Evolutionary conservation across 1,140 invertebrate species (phyloP).

Genomic region (Tetragonula clypearis): DNA sequence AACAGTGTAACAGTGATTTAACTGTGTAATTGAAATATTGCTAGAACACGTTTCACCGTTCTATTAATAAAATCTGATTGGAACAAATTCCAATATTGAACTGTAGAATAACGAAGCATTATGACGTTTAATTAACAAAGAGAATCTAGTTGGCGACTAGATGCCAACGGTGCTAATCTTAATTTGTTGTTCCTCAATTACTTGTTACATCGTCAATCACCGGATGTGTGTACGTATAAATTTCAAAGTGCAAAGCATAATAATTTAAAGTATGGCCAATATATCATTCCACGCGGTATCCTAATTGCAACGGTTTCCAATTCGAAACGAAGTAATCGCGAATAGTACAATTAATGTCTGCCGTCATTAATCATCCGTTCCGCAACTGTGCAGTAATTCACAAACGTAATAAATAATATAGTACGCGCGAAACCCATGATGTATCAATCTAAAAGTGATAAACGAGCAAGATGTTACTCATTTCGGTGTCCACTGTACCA

Average conservation of each 20-base stretch:
- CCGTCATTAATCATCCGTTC: slow-evolving; percentile 19
- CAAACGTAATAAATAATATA: slow-evolving; percentile 14
- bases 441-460: slow-evolving; percentile 46
- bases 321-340: slow-evolving; percentile 2
- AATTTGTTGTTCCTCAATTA: neutral
- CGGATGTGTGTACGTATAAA: neutral
- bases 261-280: neutral
- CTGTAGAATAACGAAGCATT: neutral
- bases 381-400: neutral
- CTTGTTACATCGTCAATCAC: neutral
- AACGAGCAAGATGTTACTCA: slow-evolving; percentile 44
- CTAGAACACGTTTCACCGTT: neutral
- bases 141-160: neutral
- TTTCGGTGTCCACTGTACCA: neutral
- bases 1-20: no score
- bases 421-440: neutral
- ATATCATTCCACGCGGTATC: no score
- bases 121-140: neutral
- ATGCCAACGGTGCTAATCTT: neutral
- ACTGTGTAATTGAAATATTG: no score
- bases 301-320: neutral
- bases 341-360: slow-evolving; percentile 9
- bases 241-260: neutral
- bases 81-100: neutral
- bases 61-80: neutral